Evolutionary conservation across 2,797 vertebrate species (phyloP).

Genomic region (Alca torda): DNA sequence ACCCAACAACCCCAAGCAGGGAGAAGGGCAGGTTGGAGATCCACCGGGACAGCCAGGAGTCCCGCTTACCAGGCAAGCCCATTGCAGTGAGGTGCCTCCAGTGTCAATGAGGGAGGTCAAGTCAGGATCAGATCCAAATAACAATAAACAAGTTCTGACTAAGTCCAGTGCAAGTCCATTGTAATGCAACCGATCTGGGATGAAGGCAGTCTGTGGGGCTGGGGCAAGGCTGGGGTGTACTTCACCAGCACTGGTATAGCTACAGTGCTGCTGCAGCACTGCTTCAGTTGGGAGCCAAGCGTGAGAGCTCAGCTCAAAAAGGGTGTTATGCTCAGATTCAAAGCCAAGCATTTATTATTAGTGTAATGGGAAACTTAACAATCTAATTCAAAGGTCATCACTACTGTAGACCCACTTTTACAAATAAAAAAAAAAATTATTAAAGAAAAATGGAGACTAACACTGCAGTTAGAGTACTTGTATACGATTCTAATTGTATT

Average conservation of each 20-base stretch:
- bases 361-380: not conserved
- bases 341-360: not conserved
- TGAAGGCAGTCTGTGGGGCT: not conserved
- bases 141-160: not conserved
- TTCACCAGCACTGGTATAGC: not conserved
- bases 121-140: not conserved
- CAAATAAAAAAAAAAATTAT: not conserved
- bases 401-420: not conserved
- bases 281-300: not conserved
- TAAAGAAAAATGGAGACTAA: not conserved
- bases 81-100: not conserved
- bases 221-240: accelerated
- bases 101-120: not conserved
- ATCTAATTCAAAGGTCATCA: not conserved
- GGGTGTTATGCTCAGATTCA: not conserved
- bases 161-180: not conserved
- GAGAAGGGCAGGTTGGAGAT: not conserved
- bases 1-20: not conserved
- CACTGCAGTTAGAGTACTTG: not conserved
- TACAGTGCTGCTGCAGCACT: not conserved
- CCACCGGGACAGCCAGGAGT: not conserved
- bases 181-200: not conserved
- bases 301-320: not conserved
- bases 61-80: not conserved
- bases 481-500: not conserved